Base-by-base conservation (phyloP, 2,113 vertebrate genomes). In the Gymnarchus niloticus region DNA sequence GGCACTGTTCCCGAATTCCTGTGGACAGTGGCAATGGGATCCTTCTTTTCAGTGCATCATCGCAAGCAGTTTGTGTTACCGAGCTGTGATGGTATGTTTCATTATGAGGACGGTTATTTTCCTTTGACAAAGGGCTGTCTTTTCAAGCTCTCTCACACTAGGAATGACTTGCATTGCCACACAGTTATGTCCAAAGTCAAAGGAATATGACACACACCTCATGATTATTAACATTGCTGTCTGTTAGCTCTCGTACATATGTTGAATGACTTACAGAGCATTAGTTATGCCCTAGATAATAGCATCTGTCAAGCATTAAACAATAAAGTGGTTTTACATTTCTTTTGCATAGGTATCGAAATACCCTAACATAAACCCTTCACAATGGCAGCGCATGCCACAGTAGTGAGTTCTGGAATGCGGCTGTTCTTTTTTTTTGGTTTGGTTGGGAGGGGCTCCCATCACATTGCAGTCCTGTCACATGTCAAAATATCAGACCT, bases 331-430 rank as follows among this genome's bases (percentile, higher is more conserved):
- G 23, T 44, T 56, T 80, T 56, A 14, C 5, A 51, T 51, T 52
- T 8, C 83, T 86, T 51, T 19, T 65, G 73, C 44, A 23, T 80
- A 59, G 25, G 59, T 59, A 85, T 84, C 37, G 25, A 81, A 85
- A 69, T 56, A 54, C 25, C 23, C 83, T 89, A 90, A 92, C 81
- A 81, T 91, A 87, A 91, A n/a, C 87, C 84, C 56, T 51, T 92
- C 85, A 37, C 92, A 88, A 90, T 90, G 88, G 91, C 6, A 46
- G 92, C 86, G 52, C 82, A 85, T 86, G 37, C 85, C 23, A 4
- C 59, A 69, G 25, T 83, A 46, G 61, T 78, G 37, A 44, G 83
- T 73, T 81, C 59, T 88, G 92, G 93, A 94, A 94, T 95, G 91
- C 61, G 86, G 88, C 81, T 85, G 86, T 80, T 83, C 12, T 61